Evolutionary conservation across 2,113 vertebrate genomes (phyloP).

Genomic region (Nerophis ophidion): DNA sequence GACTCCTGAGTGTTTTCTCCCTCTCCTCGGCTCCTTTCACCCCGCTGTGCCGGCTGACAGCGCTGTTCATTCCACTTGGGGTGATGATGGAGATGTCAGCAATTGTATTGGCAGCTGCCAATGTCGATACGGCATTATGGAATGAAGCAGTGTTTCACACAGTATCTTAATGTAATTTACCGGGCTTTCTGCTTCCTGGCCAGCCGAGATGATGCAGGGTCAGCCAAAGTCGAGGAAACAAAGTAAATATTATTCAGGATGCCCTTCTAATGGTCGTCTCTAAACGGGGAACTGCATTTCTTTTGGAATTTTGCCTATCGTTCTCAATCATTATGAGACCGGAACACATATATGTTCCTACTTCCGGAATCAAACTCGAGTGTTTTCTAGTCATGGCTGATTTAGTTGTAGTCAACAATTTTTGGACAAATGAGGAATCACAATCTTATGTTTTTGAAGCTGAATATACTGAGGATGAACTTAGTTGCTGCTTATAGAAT

Average conservation of each 20-base stretch:
- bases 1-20: conserved; percentile 15
- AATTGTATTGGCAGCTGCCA: conserved; percentile 81
- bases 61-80: conserved; percentile 67
- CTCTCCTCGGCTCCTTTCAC: conserved; percentile 33
- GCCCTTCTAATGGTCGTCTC: conserved; percentile 37
- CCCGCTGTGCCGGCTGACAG: conserved; percentile 58
- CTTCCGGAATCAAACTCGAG: too few species aligned
- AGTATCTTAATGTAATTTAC: conserved; percentile 74
- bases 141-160: conserved; percentile 74
- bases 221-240: conserved; percentile 59
- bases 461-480: too few species aligned
- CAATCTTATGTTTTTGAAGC: too few species aligned
- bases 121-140: conserved; percentile 71
- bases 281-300: neutral
- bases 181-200: conserved; percentile 55
- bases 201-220: conserved; percentile 52
- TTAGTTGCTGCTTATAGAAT: too few species aligned
- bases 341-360: too few species aligned
- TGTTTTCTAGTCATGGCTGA: too few species aligned
- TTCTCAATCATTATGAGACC: too few species aligned
- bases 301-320: too few species aligned
- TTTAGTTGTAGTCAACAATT: too few species aligned
- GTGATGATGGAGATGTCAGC: conserved; percentile 66
- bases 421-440: too few species aligned
- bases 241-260: conserved; percentile 46